Conservation (phyloP, 2,888 invertebrate species). For the Acrobasis suavella region DNA sequence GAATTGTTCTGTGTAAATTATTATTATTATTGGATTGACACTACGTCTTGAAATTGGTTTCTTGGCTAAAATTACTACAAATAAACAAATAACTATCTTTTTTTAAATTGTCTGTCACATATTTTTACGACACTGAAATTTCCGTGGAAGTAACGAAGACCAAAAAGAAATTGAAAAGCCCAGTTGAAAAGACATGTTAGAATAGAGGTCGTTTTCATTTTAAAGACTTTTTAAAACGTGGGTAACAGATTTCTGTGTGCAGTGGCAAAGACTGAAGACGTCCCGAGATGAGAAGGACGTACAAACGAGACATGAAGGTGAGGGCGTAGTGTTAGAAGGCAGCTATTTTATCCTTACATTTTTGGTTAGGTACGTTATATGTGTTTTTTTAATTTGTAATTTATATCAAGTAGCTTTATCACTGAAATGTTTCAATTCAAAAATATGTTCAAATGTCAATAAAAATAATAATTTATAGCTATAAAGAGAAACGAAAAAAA, state of each 20-base stretch:
- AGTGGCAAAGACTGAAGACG: slow-evolving; percentile 55
- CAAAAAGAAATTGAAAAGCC: not conserved
- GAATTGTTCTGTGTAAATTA: no score
- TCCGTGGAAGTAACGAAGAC: not conserved
- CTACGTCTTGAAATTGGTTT: no score
- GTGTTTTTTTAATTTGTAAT: not conserved
- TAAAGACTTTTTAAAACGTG: slow-evolving; percentile 50
- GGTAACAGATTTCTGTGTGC: slow-evolving; percentile 58
- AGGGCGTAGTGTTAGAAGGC: slow-evolving; percentile 26
- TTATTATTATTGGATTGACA: no score
- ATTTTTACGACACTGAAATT: not conserved
- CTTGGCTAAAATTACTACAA: no score
- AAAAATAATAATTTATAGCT: no score
- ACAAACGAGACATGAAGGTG: slow-evolving; percentile 61
- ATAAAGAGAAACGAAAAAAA: no score
- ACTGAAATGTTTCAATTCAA: no score
- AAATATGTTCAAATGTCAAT: no score
- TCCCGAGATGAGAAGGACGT: slow-evolving; percentile 55
- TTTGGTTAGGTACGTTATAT: not conserved
- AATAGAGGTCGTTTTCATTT: slow-evolving; percentile 36
- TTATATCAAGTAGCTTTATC: no score
- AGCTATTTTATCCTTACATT: slow-evolving; percentile 9
- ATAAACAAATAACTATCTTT: no score
- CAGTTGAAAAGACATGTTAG: not conserved
- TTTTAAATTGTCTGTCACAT: not conserved